These are phyloP conservation scores for Turritopsis rubra DNA, from an alignment of 30 jellyfish, hydroid and myxozoan genomes.

Conservation along the genomic window DNA sequence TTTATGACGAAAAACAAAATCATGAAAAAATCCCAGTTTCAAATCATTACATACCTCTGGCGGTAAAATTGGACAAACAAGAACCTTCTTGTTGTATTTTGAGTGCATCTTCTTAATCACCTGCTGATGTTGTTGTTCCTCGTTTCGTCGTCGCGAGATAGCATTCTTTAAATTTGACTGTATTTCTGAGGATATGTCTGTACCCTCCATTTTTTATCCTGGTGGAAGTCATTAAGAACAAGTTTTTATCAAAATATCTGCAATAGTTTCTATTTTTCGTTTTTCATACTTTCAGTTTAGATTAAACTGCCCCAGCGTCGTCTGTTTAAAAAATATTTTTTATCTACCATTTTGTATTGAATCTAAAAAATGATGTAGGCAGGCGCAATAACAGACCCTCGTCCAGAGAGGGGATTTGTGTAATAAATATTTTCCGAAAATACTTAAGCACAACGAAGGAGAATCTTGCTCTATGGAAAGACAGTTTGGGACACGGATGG, in stretches of 20 bases:
- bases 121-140: background rate
- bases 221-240: background rate
- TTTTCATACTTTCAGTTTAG: background rate
- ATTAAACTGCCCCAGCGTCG: background rate
- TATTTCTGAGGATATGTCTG: background rate
- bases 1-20: too few relatives aligned
- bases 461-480: too few relatives aligned
- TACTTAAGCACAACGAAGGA: too few relatives aligned
- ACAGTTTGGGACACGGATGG: too few relatives aligned
- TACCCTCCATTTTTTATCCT: constrained; percentile 6
- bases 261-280: background rate
- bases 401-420: too few relatives aligned
- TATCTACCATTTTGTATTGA: background rate
- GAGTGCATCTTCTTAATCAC: background rate
- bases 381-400: background rate
- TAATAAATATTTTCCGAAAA: too few relatives aligned
- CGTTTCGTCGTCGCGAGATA: background rate
- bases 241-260: background rate
- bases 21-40: background rate
- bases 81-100: background rate
- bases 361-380: background rate
- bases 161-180: constrained; percentile 10
- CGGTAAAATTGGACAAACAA: background rate
- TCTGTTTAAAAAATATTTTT: background rate
- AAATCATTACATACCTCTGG: background rate